Evolutionary conservation across 1,140 invertebrate genomes (phyloP).

Genomic region (Panagrolaimus sp.): DNA sequence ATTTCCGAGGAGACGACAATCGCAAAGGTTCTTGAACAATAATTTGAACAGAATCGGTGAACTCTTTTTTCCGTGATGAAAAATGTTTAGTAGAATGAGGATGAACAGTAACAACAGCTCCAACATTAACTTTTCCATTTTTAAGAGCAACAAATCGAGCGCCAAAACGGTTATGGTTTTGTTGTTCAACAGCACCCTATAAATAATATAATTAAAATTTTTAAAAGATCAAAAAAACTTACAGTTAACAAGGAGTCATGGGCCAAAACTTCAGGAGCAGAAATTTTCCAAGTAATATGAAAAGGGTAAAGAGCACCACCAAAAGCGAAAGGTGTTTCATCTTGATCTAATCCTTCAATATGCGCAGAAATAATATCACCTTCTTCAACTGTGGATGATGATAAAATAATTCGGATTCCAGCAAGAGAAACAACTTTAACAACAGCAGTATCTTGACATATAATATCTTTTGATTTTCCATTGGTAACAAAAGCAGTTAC

Average conservation of each 20-base stretch:
- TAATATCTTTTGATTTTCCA: neutral
- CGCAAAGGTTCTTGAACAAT: conserved; percentile 5
- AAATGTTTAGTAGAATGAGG: neutral
- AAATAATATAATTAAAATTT: neutral
- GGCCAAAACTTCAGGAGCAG: neutral
- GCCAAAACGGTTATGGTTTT: neutral
- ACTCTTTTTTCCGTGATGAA: neutral
- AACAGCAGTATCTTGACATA: neutral
- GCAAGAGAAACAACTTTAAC: conserved; percentile 6
- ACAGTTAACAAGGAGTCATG: conserved; percentile 14
- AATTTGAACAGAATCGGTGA: neutral
- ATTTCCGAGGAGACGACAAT: neutral
- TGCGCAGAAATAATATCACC: conserved; percentile 1
- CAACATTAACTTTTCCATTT: neutral
- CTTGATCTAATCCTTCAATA: neutral
- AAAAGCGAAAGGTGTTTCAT: conserved; percentile 23
- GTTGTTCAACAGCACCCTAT: no score
- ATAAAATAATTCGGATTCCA: neutral
- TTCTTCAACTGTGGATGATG: neutral
- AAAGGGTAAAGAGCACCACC: conserved; percentile 25
- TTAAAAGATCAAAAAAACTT: neutral
- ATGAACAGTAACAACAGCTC: neutral
- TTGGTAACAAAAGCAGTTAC: neutral
- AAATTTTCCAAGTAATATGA: conserved; percentile 22
- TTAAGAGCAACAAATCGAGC: neutral